Evolutionary conservation across 2,797 vertebrate genomes (phyloP), one percentile per base, ranked within the genome.

Genomic region (Otolemur crassicaudatus): DNA sequence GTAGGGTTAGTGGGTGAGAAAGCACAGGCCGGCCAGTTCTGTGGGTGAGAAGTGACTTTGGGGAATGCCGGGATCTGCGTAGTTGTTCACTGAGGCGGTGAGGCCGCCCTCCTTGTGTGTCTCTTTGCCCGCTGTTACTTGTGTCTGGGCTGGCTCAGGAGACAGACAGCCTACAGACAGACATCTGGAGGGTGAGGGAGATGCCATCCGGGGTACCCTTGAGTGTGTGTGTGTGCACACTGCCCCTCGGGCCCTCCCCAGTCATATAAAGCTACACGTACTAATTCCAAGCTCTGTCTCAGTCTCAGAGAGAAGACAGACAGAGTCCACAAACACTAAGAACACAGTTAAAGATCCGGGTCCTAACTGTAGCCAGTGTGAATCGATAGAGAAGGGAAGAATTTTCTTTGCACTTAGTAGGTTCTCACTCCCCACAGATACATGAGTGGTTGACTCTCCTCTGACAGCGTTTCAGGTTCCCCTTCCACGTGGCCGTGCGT

Each of bases 51-150:
- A n/a, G 19, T 17, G 49, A 61, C 89, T 79, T 49, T 19, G 34
- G 56, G 43, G 29, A 34, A 34, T 3, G 14, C 9, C 0, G 0
- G 1, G 31, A 17, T 40, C 37, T 29, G 29, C 3, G 2, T 10
- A 63, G 23, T 12, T 20, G 40, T 46, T 61, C 34, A 6, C 80
- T 14, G 23, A 77, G 14, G 49, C 20, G 7, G 10, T 19, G 40
- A 31, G 22, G n/a, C 19, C 1, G 65, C 11, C n/a, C 10, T 2
- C 19, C 29, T 4, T 4, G 3, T 10, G 25, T 20, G 2, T 19
- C 31, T 53, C 70, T 3, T 56, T 23, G 49, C 11, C 58, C 12
- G 0, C 19, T 2, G 2, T 19, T 58, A 23, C 58, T 79, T 65
- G 25, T 9, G 0, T 46, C 14, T 37, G 81, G 16, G 22, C 23